A percentile compares a stretch with the other conserved stretches of the same genome.
Conservation (phyloP, 1,140 invertebrate species). For the Drosophila seguyi region DNA sequence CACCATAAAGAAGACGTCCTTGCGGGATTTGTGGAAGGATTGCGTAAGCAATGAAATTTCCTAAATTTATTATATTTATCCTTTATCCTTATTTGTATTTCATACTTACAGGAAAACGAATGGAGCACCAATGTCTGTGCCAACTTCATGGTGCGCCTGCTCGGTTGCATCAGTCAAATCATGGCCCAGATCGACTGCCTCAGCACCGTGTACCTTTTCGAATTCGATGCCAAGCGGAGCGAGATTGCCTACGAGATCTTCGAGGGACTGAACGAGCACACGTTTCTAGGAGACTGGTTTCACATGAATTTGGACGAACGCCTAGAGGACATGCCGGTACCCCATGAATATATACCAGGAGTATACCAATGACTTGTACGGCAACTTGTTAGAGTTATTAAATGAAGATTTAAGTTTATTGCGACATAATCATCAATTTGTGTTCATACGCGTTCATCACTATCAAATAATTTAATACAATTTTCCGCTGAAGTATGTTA, state of each 20-base stretch:
- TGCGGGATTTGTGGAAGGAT: constrained; percentile 23
- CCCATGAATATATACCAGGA: background rate
- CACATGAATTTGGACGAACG: constrained; percentile 29
- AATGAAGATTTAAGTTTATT: constrained; percentile 68
- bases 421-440: constrained; percentile 48
- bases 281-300: constrained; percentile 64
- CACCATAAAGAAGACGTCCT: constrained; percentile 5
- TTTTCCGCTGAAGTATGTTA: constrained; percentile 51
- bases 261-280: constrained; percentile 18
- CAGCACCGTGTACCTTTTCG: constrained; percentile 42
- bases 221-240: constrained; percentile 38
- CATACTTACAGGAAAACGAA: constrained; percentile 16
- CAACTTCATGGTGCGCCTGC: constrained; percentile 40
- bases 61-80: too few relatives aligned
- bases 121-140: constrained; percentile 39
- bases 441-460: constrained; percentile 55
- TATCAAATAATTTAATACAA: constrained; percentile 79
- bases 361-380: background rate
- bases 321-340: background rate
- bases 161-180: constrained; percentile 16
- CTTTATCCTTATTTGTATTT: too few relatives aligned
- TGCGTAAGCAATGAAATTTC: constrained; percentile 16
- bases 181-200: constrained; percentile 32
- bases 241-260: constrained; percentile 19
- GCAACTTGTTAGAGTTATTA: constrained; percentile 37